Evolutionary conservation across 2,888 invertebrate species (phyloP), one percentile per base, ranked within the genome.

Genomic region (Graphium colonna): DNA sequence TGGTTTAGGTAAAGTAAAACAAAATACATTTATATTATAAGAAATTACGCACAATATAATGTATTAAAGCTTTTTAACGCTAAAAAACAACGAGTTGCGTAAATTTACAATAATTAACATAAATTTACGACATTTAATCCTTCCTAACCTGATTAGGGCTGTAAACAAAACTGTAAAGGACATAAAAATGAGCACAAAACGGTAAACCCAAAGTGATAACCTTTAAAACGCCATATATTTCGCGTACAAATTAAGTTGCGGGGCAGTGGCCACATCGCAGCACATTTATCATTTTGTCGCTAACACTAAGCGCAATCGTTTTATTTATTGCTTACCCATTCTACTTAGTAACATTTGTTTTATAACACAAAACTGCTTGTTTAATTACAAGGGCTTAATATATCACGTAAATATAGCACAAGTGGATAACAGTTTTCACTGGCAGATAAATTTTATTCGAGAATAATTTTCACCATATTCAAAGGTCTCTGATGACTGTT

Each of bases 221-320:
- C 54, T 55, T 55, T 51, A 55, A 55, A 55, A 55, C 26, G 31
- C 54, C 42, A 51, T 55, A 55, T 51, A 55, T 55, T 55, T 46
- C 45, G 50, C 41, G 50, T 55, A 55, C 54, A 55, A 55, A 55
- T 55, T 55, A 55, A 55, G 54, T 55, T 46, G 50, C 50, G 50
- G 54, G 54, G 41, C 50, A 51, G 46, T 55, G 54, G 50, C 50
- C 54, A 55, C 54, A 55, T 51, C 45, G 45, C 46, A 55, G 50
- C 45, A 28, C 50, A 51, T 55, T 55, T 55, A 55, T 55, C 54
- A 55, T 55, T 55, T 55, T 55, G 54, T 55, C 54, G 54, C 54
- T 55, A 51, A 46, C 54, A 42, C 54, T 55, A 55, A 55, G 54
- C 54, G 54, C 54, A 55, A 55, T 55, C 54, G 54, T 55, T 55